Conservation (phyloP, 2,113 vertebrate species). For the Oryzias curvinotus region DNA sequence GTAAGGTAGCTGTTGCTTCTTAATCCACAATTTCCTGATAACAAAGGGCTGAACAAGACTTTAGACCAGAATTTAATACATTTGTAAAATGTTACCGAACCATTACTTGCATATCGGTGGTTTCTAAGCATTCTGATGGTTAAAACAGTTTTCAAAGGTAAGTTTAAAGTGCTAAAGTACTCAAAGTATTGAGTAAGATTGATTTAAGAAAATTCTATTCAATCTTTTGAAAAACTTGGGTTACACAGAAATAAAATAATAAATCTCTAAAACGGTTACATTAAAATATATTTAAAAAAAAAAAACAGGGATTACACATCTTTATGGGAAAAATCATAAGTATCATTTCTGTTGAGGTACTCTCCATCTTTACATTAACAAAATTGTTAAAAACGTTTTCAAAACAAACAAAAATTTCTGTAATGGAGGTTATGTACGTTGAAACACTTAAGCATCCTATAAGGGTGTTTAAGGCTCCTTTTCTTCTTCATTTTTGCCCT, state of each 20-base stretch:
- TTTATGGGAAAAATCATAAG: no score
- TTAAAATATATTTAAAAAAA: slow-evolving; percentile 1
- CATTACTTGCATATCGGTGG: no score
- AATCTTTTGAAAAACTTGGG: no score
- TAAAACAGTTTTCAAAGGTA: background rate
- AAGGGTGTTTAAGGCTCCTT: background rate
- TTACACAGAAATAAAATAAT: slow-evolving; percentile 11
- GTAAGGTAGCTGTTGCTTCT: background rate
- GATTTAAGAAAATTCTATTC: background rate
- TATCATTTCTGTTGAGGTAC: background rate
- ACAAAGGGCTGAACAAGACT: no score
- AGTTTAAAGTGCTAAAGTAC: slow-evolving; percentile 37
- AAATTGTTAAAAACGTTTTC: background rate
- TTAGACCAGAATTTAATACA: no score
- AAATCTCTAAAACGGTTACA: background rate
- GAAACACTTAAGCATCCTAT: background rate
- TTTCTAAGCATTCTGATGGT: no score
- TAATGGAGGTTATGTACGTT: no score
- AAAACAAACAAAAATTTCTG: no score
- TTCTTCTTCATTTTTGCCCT: background rate
- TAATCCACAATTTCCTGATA: no score
- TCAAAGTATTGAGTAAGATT: slow-evolving; percentile 28
- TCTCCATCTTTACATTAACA: slow-evolving; percentile 13
- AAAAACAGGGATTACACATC: background rate
- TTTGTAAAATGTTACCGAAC: no score